Evolutionary conservation across 2,113 vertebrate species (phyloP).

Genomic region (Oryctolagus cuniculus): DNA sequence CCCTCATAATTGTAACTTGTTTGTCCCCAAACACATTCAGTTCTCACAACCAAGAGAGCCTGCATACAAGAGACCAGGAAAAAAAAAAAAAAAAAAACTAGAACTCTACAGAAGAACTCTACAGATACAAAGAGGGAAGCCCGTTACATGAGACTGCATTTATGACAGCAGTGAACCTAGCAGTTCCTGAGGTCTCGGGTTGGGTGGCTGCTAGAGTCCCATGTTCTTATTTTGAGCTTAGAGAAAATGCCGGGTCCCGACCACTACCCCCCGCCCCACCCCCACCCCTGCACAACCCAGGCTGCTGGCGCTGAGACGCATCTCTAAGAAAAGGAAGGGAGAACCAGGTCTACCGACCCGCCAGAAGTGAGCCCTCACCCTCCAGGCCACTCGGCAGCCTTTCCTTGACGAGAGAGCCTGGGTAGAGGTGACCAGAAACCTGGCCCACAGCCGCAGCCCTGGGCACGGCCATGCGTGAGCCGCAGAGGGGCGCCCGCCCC

Average conservation of each 20-base stretch:
- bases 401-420: background rate
- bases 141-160: background rate
- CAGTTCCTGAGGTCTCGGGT: background rate
- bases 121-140: background rate
- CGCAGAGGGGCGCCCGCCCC: background rate
- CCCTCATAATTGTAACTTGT: slow-evolving; percentile 60
- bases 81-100: background rate
- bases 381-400: background rate
- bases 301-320: background rate
- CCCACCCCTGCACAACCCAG: background rate
- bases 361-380: background rate
- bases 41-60: slow-evolving; percentile 53
- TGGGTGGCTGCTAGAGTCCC: background rate
- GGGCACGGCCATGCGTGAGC: background rate
- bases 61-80: rapidly evolving
- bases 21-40: slow-evolving; percentile 60
- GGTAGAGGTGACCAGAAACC: background rate
- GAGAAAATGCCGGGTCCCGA: background rate
- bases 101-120: background rate
- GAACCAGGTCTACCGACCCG: background rate
- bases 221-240: slow-evolving; percentile 8
- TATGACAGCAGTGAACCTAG: background rate
- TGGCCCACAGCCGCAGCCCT: background rate
- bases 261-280: background rate
- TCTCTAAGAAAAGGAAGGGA: slow-evolving; percentile 15